Evolutionary conservation across 2,113 vertebrate genomes (phyloP).

Genomic region (Condylura cristata): DNA sequence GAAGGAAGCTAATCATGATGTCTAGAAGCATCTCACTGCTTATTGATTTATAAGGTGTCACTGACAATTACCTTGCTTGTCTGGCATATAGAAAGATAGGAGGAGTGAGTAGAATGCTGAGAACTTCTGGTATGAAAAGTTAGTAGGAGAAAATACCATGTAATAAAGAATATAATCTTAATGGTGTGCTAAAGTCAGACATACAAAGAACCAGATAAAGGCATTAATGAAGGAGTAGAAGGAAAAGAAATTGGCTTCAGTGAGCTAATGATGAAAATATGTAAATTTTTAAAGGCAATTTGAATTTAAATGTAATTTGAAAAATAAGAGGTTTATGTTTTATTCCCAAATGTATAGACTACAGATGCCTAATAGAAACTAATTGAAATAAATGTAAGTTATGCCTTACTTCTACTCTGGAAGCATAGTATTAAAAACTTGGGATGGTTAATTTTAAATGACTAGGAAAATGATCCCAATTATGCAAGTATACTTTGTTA

Average conservation of each 20-base stretch:
- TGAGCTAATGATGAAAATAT: background rate
- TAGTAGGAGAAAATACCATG: background rate
- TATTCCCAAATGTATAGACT: background rate
- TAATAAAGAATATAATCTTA: background rate
- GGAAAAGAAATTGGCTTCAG: background rate
- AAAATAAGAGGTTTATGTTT: background rate
- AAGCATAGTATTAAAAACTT: conserved; percentile 73
- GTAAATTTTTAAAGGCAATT: background rate
- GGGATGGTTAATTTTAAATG: conserved; percentile 93
- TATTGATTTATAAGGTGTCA: conserved; percentile 43
- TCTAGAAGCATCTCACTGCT: background rate
- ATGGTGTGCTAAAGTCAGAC: background rate
- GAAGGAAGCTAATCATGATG: background rate
- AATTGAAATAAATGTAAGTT: background rate
- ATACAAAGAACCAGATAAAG: background rate
- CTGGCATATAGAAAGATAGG: background rate
- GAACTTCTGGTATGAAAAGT: conserved; percentile 1
- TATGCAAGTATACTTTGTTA: conserved; percentile 85
- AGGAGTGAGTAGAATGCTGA: conserved; percentile 27
- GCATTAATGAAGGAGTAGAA: background rate
- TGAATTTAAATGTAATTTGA: background rate
- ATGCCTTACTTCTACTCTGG: conserved; percentile 48
- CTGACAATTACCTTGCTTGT: background rate
- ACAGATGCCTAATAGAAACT: background rate
- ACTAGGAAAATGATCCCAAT: conserved; percentile 90